Conservation (phyloP, 2,113 vertebrate species). For the Petromus typicus region DNA sequence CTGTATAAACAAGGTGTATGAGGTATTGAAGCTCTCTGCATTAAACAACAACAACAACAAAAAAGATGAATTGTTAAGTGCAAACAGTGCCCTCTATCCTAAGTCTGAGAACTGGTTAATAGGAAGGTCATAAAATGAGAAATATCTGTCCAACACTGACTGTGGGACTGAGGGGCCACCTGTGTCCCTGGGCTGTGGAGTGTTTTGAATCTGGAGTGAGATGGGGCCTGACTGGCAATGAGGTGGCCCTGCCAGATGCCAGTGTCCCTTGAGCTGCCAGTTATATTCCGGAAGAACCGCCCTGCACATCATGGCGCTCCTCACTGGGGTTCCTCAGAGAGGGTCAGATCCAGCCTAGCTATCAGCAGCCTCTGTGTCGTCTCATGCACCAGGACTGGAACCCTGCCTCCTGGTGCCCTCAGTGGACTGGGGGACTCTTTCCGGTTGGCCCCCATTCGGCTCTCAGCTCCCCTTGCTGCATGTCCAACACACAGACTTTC, state of each 20-base stretch:
- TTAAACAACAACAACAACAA: too few relatives aligned
- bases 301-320: neutral
- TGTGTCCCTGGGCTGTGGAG: neutral
- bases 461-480: too few relatives aligned
- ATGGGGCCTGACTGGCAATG: neutral
- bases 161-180: fast-evolving
- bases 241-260: neutral
- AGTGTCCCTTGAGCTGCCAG: neutral
- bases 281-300: neutral
- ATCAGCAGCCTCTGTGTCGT: neutral
- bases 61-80: neutral
- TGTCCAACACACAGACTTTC: too few relatives aligned
- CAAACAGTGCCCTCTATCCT: neutral
- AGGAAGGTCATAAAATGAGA: neutral
- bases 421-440: neutral
- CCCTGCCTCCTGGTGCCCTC: neutral
- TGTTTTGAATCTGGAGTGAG: neutral
- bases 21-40: neutral
- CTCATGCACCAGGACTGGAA: neutral
- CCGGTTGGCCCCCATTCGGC: neutral
- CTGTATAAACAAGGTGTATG: neutral
- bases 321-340: neutral
- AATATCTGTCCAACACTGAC: neutral
- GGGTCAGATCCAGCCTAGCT: neutral
- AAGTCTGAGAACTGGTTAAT: neutral